phyloP scores from a whole-genome alignment of 2,888 invertebrate genomes.

The Eutolmus rufibarbis region DNA sequence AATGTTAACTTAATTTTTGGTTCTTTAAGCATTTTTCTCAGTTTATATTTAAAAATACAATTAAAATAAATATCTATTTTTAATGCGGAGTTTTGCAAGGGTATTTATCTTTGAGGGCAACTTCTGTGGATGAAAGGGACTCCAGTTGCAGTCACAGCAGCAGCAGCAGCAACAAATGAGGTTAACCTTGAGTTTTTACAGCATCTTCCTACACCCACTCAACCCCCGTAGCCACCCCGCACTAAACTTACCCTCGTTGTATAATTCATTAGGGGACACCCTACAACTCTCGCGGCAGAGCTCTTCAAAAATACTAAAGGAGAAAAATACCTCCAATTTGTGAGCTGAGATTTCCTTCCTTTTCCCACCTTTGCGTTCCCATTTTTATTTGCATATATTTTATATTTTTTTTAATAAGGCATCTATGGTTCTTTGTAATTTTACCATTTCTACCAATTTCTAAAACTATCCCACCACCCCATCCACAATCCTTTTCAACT shows the following conservation, averaged over 20 bases:
- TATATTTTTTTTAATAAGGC: background rate
- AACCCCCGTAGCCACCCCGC: background rate
- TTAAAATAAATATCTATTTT: too few relatives aligned
- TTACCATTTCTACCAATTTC: background rate
- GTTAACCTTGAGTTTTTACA: background rate
- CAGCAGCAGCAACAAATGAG: background rate
- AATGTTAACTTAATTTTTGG: too few relatives aligned
- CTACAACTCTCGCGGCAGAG: background rate
- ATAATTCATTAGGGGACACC: background rate
- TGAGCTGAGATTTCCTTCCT: background rate
- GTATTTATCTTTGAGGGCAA: background rate
- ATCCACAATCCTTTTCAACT: background rate
- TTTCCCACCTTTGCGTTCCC: background rate
- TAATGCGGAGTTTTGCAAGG: background rate
- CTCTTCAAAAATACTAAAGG: background rate
- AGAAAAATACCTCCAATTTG: background rate
- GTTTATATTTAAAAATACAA: too few relatives aligned
- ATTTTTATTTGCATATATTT: background rate
- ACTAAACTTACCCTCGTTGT: background rate
- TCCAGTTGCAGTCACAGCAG: background rate
- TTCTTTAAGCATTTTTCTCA: too few relatives aligned
- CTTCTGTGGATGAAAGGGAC: background rate
- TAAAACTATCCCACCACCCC: too few relatives aligned
- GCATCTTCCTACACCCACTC: background rate
- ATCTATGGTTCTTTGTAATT: too few relatives aligned